Percentiles rank a stretch among this genome's conserved stretches.
phyloP scores from a whole-genome alignment of 2,888 invertebrate genomes.

The Cataglyphis rosenhaueri region DNA sequence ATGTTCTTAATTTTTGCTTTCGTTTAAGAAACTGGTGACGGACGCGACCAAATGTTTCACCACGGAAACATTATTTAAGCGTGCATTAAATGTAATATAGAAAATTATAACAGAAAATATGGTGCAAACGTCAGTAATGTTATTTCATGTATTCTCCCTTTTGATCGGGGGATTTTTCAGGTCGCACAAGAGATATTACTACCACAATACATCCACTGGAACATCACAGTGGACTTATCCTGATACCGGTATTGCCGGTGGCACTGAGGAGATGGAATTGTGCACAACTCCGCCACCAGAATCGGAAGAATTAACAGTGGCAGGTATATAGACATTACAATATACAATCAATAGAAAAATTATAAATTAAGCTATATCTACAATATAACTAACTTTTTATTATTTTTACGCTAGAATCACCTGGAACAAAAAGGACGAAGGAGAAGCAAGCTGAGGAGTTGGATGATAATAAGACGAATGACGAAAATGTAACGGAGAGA shows the following conservation, averaged over 20 bases:
- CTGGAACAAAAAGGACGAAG: conserved; percentile 41
- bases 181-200: conserved; percentile 89
- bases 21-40: conserved; percentile 41
- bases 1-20: conserved; percentile 59
- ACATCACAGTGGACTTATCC: conserved; percentile 90
- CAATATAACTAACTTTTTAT: neutral
- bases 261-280: conserved; percentile 88
- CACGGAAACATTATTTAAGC: conserved; percentile 64
- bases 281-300: conserved; percentile 87
- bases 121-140: conserved; percentile 24
- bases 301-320: conserved; percentile 78
- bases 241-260: conserved; percentile 85
- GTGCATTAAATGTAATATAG: conserved; percentile 49
- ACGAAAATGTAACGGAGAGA: conserved; percentile 19
- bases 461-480: conserved; percentile 13
- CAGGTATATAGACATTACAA: conserved; percentile 67
- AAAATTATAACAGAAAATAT: conserved; percentile 53
- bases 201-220: conserved; percentile 88
- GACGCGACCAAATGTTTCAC: conserved; percentile 53
- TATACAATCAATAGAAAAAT: neutral
- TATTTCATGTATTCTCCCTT: conserved; percentile 61
- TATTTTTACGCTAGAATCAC: neutral
- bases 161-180: conserved; percentile 85
- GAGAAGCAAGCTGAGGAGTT: conserved; percentile 32
- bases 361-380: neutral